Conservation (phyloP, 2,113 vertebrate species). For the Gadus macrocephalus region DNA sequence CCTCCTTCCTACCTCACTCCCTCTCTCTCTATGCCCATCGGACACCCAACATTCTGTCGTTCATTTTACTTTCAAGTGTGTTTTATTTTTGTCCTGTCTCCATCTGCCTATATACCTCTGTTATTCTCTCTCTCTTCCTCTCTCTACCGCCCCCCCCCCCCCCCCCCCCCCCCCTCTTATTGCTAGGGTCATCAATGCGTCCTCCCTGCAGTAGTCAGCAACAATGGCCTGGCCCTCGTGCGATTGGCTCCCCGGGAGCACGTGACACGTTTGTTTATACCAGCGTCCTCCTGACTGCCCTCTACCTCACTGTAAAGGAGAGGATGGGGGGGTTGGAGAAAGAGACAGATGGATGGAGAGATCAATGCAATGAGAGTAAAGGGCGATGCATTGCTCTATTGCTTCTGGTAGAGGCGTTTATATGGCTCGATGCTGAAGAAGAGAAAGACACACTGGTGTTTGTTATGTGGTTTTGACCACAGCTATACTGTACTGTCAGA, state of each 20-base stretch:
- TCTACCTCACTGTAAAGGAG: slow-evolving; percentile 20
- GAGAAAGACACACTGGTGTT: too few relatives aligned
- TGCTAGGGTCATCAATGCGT: slow-evolving; percentile 51
- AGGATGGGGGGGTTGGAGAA: background rate
- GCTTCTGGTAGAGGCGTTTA: background rate
- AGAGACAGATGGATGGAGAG: background rate
- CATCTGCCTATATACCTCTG: too few relatives aligned
- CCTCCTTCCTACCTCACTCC: background rate
- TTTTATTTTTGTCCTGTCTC: background rate
- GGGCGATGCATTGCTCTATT: background rate
- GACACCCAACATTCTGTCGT: background rate
- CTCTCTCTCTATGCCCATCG: background rate
- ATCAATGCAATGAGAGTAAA: background rate
- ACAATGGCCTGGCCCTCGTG: slow-evolving; percentile 23
- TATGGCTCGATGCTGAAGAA: background rate
- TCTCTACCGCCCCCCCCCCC: background rate
- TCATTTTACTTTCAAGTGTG: background rate
- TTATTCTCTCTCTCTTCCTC: background rate
- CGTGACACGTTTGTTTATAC: slow-evolving; percentile 58
- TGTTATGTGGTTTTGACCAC: too few relatives aligned
- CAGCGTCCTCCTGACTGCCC: slow-evolving; percentile 54
- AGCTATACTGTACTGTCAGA: too few relatives aligned
- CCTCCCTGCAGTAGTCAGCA: slow-evolving; percentile 59
- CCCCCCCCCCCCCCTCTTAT: slow-evolving; percentile 3
- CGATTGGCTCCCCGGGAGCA: slow-evolving; percentile 26